Evolutionary conservation across 2,888 invertebrate genomes (phyloP), one percentile per base, ranked within the genome.

Genomic region (Atrina japonica): DNA sequence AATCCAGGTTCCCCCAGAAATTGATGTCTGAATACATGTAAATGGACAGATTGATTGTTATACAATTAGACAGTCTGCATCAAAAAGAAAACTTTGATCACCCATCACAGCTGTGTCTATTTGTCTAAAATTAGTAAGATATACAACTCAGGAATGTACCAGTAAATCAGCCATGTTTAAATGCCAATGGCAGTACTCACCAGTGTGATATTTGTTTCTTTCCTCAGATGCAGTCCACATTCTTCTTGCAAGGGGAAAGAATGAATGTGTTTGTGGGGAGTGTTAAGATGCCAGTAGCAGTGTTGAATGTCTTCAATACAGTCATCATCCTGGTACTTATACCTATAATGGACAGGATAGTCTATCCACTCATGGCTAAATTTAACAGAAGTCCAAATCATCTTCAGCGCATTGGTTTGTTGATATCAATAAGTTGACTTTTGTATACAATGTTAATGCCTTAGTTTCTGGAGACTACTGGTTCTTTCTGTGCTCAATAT

Each of bases 221-320:
- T 21, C 79, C 76, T n/a, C 80, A 89, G 88, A 87, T 85, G 84
- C 77, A 80, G 23, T 86, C 87, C 5, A 87, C 88, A 0, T 84
- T 86, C 71, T 83, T 88, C 56, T 76, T 87, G 9, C 89, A 89
- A 75, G 86, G 83, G 25, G 86, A 84, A 55, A 56, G 87, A 5
- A 84, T 89, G 86, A 77, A 87, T 60, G 80, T 87, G 0, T 63
- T 76, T 9, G 63, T 88, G 0, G 86, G 84, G 0, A 66, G 63
- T 30, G 68, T 70, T 1, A 74, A 82, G 25, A 74, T 88, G 43
- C 89, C 89, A 14, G 88, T 84, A 3, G 88, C 88, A 3, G 82
- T 84, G 11, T 73, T 89, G 27, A 88, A 86, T 66, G 77, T 86
- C 23, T 88, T 88, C 76, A 86, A 88, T 73, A 86, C 85, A 5